phyloP scores from a whole-genome alignment of 2,888 invertebrate genomes.

The Heliconius cydno region DNA sequence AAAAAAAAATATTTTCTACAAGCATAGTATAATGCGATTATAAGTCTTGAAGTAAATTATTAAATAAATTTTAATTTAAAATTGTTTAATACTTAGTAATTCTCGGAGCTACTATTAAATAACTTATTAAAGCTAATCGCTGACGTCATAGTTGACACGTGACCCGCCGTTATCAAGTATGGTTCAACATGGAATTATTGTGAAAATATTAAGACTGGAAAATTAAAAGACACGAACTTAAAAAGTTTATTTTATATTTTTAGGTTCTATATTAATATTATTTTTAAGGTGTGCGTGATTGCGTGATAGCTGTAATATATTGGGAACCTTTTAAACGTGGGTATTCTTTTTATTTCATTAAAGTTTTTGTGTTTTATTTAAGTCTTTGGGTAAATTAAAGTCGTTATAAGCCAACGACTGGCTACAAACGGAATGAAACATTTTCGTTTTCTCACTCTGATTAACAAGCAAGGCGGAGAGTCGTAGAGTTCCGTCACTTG shows the following conservation, averaged over 20 bases:
- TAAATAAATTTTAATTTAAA: neutral
- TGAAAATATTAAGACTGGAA: conserved; percentile 35
- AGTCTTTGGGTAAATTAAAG: no score
- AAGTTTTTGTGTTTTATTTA: neutral
- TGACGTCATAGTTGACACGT: conserved; percentile 24
- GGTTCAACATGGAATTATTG: conserved; percentile 15
- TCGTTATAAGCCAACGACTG: no score
- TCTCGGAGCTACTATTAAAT: neutral
- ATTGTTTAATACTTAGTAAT: neutral
- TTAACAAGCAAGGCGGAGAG: no score
- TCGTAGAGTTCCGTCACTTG: no score
- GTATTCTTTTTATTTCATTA: neutral
- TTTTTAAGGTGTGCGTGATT: conserved; percentile 4
- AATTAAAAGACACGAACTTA: conserved; percentile 5
- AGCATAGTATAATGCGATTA: no score
- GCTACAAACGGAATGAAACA: neutral
- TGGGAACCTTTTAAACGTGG: neutral
- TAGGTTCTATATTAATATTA: neutral
- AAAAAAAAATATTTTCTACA: no score
- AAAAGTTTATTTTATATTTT: neutral
- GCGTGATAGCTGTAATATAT: conserved; percentile 1
- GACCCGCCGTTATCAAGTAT: conserved; percentile 25
- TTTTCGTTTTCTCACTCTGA: neutral
- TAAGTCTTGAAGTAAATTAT: no score
- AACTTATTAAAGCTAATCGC: conserved; percentile 2